A percentile compares a stretch with the other conserved stretches of the same genome.
phyloP scores from a whole-genome alignment of 2,113 vertebrate genomes.

The Etia nguti region DNA sequence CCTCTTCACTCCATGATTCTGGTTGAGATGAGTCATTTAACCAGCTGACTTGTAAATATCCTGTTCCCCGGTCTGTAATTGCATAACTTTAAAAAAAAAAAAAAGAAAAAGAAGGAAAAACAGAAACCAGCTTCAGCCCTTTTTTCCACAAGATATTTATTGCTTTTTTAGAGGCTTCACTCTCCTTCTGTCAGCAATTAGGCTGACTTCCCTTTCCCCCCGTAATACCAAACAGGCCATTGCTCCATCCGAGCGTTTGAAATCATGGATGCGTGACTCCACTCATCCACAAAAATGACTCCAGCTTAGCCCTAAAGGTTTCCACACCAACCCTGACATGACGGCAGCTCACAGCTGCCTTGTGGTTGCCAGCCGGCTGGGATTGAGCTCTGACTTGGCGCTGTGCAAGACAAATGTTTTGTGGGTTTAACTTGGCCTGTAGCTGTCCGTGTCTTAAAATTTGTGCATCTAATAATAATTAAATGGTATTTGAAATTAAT shows the following conservation, averaged over 20 bases:
- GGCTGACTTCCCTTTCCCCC: neutral
- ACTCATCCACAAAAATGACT: constrained; percentile 50
- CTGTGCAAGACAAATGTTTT: neutral
- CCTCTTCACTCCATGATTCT: neutral
- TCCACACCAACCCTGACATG: constrained; percentile 49
- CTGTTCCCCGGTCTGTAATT: neutral
- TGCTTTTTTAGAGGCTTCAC: constrained; percentile 9
- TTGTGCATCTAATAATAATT: neutral
- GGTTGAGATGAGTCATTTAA: neutral
- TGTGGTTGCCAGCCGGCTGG: constrained; percentile 29
- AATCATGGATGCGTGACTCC: constrained; percentile 56
- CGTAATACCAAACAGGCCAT: constrained; percentile 40
- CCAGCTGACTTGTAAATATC: neutral
- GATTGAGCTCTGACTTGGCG: neutral
- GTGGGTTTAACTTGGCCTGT: neutral
- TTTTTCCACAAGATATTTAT: constrained; percentile 24
- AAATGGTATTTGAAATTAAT: neutral
- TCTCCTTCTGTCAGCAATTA: constrained; percentile 59
- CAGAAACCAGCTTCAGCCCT: neutral
- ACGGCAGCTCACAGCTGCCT: constrained; percentile 59
- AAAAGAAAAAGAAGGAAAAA: neutral
- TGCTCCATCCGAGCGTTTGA: constrained; percentile 46
- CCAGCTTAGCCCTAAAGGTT: constrained; percentile 52
- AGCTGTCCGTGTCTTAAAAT: neutral
- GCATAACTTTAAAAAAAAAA: neutral